A percentile compares a stretch with the other conserved stretches of the same genome.
These are phyloP conservation scores for Corydoras maculifer DNA, from an alignment of 2,113 vertebrate genomes.

Conservation along the genomic window DNA sequence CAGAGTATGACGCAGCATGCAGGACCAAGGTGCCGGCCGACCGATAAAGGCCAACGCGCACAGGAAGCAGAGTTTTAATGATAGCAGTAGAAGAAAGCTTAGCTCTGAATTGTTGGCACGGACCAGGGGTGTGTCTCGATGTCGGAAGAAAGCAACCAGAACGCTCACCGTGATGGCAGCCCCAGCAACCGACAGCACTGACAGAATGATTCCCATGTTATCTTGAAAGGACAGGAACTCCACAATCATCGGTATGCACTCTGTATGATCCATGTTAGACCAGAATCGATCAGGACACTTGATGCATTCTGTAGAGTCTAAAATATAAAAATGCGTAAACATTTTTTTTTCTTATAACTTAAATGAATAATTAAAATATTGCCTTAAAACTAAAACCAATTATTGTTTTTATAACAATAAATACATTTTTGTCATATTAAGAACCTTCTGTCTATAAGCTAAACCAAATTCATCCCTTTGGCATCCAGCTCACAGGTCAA, in stretches of 20 bases:
- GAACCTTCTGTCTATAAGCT: too few species aligned
- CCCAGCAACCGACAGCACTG: constrained; percentile 43
- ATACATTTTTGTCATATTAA: too few species aligned
- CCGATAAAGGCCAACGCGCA: constrained; percentile 66
- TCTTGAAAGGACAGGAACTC: constrained; percentile 64
- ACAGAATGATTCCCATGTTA: constrained; percentile 58
- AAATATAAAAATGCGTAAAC: background rate
- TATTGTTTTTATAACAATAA: too few species aligned
- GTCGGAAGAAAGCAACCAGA: constrained; percentile 47
- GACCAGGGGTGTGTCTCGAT: constrained; percentile 60
- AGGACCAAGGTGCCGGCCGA: constrained; percentile 56
- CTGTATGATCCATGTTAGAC: constrained; percentile 30
- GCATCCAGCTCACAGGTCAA: too few species aligned
- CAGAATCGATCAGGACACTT: constrained; percentile 42
- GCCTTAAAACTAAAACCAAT: background rate
- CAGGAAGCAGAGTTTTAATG: constrained; percentile 64
- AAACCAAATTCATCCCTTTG: too few species aligned
- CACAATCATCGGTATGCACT: constrained; percentile 37
- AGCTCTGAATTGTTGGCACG: constrained; percentile 64
- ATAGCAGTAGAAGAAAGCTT: constrained; percentile 53
- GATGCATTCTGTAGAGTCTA: constrained; percentile 35
- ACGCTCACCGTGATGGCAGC: constrained; percentile 42
- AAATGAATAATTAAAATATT: background rate
- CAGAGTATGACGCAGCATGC: constrained; percentile 63
- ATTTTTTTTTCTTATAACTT: background rate